A percentile compares a stretch with the other conserved stretches of the same genome.
Evolutionary conservation across 2,797 vertebrate genomes (phyloP).

Genomic region (Schizothorax lantsangensis): DNA sequence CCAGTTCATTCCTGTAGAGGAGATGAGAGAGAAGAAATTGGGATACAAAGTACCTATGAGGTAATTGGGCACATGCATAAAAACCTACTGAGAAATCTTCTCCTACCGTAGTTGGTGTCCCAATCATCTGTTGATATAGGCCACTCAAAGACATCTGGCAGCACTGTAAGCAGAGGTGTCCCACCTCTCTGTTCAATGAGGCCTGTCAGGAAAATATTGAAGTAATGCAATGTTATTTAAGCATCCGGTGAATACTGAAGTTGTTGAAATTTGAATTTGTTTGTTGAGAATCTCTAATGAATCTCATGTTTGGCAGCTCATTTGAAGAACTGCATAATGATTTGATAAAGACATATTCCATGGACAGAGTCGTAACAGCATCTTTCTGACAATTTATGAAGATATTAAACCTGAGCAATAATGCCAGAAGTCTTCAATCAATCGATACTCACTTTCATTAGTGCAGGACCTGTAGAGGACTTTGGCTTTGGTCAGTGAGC

Average conservation of each 20-base stretch:
- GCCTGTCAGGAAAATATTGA: conserved; percentile 74
- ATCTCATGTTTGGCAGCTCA: not conserved
- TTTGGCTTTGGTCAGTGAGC: conserved; percentile 90
- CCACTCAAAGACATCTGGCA: conserved; percentile 87
- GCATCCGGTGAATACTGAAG: not conserved
- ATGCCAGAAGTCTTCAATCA: not conserved
- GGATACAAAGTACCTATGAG: not conserved
- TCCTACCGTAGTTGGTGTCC: conserved; percentile 82
- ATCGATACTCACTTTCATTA: conserved; percentile 89
- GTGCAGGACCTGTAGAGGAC: conserved; percentile 91
- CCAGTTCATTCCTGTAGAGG: conserved; percentile 82
- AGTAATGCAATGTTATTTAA: conserved; percentile 14
- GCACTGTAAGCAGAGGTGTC: conserved; percentile 81
- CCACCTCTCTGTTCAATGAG: conserved; percentile 87
- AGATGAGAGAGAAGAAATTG: conserved; percentile 42
- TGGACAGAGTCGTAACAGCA: not conserved
- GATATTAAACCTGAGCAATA: not conserved
- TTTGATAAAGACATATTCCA: not conserved
- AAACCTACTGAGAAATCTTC: conserved; percentile 14
- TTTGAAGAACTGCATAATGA: not conserved
- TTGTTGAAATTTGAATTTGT: not conserved
- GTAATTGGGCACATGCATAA: conserved; percentile 1
- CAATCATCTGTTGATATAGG: conserved; percentile 88
- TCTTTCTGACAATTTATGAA: not conserved
- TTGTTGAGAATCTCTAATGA: not conserved